phyloP scores from a whole-genome alignment of 2,797 vertebrate genomes.

The Anas bahamensis region DNA sequence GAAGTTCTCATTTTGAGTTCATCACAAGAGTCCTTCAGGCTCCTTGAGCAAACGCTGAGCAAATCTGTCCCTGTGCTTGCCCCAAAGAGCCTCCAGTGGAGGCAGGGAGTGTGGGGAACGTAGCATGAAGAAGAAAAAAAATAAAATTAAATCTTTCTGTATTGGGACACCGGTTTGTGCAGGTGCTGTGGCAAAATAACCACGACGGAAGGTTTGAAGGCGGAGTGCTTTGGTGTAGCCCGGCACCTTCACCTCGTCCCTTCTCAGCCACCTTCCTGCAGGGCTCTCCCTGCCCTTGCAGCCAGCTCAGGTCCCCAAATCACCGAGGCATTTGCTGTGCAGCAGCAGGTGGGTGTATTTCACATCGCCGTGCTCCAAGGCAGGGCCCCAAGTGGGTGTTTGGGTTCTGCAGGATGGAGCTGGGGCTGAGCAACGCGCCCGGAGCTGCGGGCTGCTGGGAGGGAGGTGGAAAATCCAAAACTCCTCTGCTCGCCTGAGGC shows the following conservation, averaged over 20 bases:
- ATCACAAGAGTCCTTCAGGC: background rate
- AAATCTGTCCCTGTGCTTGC: background rate
- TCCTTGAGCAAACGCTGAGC: background rate
- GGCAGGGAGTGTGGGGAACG: rapidly evolving
- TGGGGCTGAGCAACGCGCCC: too few relatives aligned
- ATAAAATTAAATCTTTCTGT: background rate
- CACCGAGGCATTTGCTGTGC: background rate
- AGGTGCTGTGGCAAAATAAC: background rate
- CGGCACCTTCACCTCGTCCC: too few relatives aligned
- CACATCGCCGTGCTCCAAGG: too few relatives aligned
- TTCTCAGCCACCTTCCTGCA: background rate
- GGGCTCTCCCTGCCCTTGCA: background rate
- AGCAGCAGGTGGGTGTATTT: too few relatives aligned
- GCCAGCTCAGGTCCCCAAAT: background rate
- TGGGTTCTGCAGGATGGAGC: too few relatives aligned
- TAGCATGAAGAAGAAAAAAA: background rate
- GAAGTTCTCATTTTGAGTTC: background rate
- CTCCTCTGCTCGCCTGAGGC: background rate
- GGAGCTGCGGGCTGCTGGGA: background rate
- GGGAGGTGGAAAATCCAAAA: background rate
- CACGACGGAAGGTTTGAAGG: background rate
- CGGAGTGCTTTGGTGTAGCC: background rate
- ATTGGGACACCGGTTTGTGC: background rate
- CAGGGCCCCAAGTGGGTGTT: too few relatives aligned
- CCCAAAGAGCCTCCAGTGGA: background rate